Conservation (phyloP, 2,888 invertebrate genomes). For the Eremobia ochroleuca region DNA sequence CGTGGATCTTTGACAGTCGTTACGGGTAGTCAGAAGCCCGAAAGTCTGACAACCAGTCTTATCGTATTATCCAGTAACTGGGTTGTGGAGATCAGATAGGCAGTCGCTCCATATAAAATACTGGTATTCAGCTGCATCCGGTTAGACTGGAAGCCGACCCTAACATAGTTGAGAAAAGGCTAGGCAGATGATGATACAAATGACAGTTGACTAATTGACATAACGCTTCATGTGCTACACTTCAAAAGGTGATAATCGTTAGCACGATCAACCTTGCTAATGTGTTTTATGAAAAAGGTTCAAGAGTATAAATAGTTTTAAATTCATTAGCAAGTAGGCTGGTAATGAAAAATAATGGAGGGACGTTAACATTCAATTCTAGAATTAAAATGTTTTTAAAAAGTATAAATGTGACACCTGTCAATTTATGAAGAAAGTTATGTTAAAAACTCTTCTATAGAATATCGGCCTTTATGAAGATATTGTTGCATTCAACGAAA, state of each 20-base stretch:
- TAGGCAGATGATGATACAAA: not conserved
- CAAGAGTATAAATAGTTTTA: constrained; percentile 35
- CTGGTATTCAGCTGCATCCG: too few species aligned
- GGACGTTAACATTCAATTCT: constrained; percentile 28
- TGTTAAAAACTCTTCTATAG: not conserved
- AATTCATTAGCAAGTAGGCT: constrained; percentile 42
- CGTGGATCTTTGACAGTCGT: not conserved
- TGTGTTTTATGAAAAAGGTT: constrained; percentile 21
- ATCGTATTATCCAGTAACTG: not conserved
- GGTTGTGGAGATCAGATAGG: not conserved
- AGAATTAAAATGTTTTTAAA: not conserved
- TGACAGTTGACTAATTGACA: constrained; percentile 30
- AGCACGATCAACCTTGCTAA: constrained; percentile 22
- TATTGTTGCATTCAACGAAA: too few species aligned
- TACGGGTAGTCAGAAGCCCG: not conserved
- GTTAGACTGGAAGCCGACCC: too few species aligned
- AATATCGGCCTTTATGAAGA: too few species aligned
- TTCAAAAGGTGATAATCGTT: constrained; percentile 49
- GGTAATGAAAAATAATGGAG: constrained; percentile 44
- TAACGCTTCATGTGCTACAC: not conserved
- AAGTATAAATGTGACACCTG: not conserved
- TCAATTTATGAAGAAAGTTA: not conserved
- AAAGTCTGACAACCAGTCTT: too few species aligned
- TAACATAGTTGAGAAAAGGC: not conserved
- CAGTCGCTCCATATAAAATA: not conserved